Evolutionary conservation across 2,113 vertebrate species (phyloP), one percentile per base, ranked within the genome.

Genomic region (Ceratotherium simum): DNA sequence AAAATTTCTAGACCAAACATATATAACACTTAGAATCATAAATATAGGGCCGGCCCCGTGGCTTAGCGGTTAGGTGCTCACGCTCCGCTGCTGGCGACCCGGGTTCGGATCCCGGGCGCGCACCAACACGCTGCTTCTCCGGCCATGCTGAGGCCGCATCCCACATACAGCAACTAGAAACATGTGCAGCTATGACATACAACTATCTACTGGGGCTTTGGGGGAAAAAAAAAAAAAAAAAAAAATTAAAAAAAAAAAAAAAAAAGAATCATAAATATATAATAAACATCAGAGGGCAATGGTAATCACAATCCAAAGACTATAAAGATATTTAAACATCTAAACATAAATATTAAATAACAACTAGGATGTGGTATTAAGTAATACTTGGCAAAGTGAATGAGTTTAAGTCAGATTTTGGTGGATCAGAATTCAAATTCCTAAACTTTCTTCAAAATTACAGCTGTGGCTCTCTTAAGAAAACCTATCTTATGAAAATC

Each of bases 341-440:
- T 62, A 83, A 95, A 69, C 8, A 69, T 65, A 65, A 78, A 70
- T 72, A 64, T 70, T 62, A 95, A 89, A 83, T 88, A 48, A 73
- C 31, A 97, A 60, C 54, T 48, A 83, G 64, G 58, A 95, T 39
- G 27, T 76, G 75, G 21, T 36, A 70, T 69, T 69, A 86, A 39
- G 42, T 60, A 79, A 73, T 69, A 83, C 7, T 46, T 62, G n/a
- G 69, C 51, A 88, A 76, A 81, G 36, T 72, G 17, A 82, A 54
- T 69, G 78, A 87, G 25, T 83, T 76, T 88, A 85, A 56, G 51
- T 95, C 85, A 81, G 87, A 65, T 65, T 76, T 58, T 91, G 39
- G 58, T 36, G 60, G 27, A 67, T 67, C 33, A 92, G 58, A 92
- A 85, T 56, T 92, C 56, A 85, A 80, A 36, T 54, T 72, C 21